phyloP scores from a whole-genome alignment of 2,113 vertebrate species.

The Triplophysa tibetana region DNA sequence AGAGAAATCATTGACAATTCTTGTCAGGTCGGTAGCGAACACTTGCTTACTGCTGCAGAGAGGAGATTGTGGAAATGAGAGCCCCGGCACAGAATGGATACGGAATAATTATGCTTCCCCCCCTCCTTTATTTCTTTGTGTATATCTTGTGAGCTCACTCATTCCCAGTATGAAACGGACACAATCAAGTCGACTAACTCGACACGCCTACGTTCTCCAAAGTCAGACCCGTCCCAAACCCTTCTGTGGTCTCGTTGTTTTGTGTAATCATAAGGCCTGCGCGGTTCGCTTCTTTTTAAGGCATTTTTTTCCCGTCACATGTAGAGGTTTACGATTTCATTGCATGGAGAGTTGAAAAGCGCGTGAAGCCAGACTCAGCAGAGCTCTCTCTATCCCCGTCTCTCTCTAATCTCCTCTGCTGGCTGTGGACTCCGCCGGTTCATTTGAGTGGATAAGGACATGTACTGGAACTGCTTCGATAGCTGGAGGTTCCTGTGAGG shows the following conservation, averaged over 20 bases:
- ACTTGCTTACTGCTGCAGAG: conserved; percentile 69
- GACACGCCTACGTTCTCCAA: neutral
- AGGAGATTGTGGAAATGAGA: conserved; percentile 73
- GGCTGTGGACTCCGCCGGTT: conserved; percentile 32
- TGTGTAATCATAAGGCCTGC: neutral
- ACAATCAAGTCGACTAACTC: conserved; percentile 16
- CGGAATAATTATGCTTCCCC: conserved; percentile 69
- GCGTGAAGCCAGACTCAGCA: conserved; percentile 28
- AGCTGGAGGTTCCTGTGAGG: conserved; percentile 33
- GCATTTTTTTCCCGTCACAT: neutral
- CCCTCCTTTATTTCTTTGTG: conserved; percentile 30
- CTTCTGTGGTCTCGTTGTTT: neutral
- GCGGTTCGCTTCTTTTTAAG: neutral
- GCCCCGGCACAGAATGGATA: conserved; percentile 61
- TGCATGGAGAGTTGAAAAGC: conserved; percentile 37
- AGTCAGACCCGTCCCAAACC: neutral
- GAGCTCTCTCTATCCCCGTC: neutral
- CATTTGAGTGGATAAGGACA: conserved; percentile 48
- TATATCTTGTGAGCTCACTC: conserved; percentile 34
- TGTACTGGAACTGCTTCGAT: conserved; percentile 28
- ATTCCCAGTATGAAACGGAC: neutral
- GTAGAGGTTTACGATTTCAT: conserved; percentile 19
- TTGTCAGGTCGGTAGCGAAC: conserved; percentile 70
- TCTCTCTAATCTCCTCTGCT: conserved; percentile 31
- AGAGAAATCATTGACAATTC: conserved; percentile 76